Evolutionary conservation across 2,888 invertebrate genomes (phyloP), one percentile per base, ranked within the genome.

Genomic region (Tiliacea citrago): DNA sequence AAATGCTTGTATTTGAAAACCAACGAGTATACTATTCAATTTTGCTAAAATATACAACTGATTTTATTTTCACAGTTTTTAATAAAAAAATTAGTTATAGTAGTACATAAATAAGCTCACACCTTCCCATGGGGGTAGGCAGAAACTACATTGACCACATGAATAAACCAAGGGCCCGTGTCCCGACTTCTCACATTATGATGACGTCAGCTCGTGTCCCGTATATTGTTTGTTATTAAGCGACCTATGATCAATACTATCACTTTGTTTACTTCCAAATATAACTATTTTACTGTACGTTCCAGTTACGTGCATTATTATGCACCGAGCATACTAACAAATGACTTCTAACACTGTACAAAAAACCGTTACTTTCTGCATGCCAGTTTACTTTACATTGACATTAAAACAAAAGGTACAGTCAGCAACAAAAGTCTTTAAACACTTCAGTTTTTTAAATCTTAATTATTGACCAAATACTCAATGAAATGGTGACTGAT

Each of bases 271-370:
- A 16, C 24, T 35, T 35, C 7, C 7, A 39, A 66, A 58, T 18
- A n/a, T 16, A 9, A 72, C 29, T 29, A 8, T 13, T 7, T 60
- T n/a, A 47, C 49, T 55, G 45, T 39, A n/a, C 18, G 51, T 42
- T 65, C 6, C 53, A 81, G 53, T 61, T 66, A 53, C 7, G 13
- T 81, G 82, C 65, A 75, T 81, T 75, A 77, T 81, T 42, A 42
- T 42, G 82, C 76, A 81, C 53, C 21, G 42, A 45, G 60, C 76
- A 55, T 61, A 66, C 53, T 3, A 61, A 77, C 76, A 75, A 49
- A 78, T 66, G 42, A 45, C 49, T 60, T 77, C 47, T 53, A 65
- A 75, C 42, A 55, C 49, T 81, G 21, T 35, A 42, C 35, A 39
- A 39, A 35, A 7, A 45, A 75, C 77, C 65, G 65, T 81, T 81